Base-by-base conservation (phyloP, 1,140 invertebrate genomes). In the Drosophila kepulauana region DNA sequence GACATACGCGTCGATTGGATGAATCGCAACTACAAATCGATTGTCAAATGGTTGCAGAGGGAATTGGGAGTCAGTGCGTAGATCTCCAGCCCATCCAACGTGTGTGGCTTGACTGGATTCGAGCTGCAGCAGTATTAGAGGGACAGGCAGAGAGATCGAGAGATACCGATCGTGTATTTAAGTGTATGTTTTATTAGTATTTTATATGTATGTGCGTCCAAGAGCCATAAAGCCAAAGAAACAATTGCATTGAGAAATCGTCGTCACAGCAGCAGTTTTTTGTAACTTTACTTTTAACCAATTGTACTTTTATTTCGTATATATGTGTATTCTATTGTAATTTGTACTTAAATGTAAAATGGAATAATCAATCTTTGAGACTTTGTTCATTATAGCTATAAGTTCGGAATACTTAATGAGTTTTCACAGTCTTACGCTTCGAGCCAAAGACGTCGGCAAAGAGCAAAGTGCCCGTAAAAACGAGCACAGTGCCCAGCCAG, bases 401-500 rank as follows among this genome's bases (percentile, higher is more conserved):
- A 64, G 43, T 74, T 43, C 2, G 66, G 78, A 81, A 79, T 81
- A 48, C 33, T 66, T 67, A 88, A 28, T 88, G 62, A 4, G 20
- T 46, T 76, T 88, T 88, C 16, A 59, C 11, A 51, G 70, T 15
- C 5, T 62, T 49, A 28, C 25, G 38, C 45, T 4, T 15, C 5
- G 7, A 49, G 1, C 49, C 30, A 11, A 75, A 45, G 11, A 89
- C 54, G 68, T 89, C 57, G 6, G 86, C 65, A 91, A 99, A 99
- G 69, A 99, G 95, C 15, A 99, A 89, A 1, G 98, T 99, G 5
- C 99, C 99, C 38, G 95, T 88, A 93, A 99, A 99, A 0, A 99
- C 98, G 38, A 98, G 93, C 10, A 95, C 54, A 0, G 99, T 98
- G 8, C 98, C 99, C 35, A 98, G 84, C 98, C 99, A 99, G 92